Evolutionary conservation across 2,113 vertebrate species (phyloP).

Genomic region (Rattus rattus): DNA sequence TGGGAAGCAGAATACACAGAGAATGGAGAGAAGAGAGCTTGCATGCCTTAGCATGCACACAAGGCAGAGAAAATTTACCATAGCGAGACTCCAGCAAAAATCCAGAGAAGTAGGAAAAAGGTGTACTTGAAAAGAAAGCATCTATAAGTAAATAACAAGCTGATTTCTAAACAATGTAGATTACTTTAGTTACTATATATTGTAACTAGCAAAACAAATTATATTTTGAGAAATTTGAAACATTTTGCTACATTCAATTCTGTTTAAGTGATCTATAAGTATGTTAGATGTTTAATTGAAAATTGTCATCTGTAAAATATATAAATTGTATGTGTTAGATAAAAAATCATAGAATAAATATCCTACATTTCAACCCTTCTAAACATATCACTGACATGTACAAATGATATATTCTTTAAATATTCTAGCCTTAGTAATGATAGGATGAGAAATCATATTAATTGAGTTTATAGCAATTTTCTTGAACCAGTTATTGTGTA

Average conservation of each 20-base stretch:
- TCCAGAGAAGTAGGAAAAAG: neutral
- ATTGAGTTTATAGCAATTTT: neutral
- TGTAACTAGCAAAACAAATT: neutral
- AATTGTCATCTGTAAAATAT: neutral
- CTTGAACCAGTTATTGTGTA: neutral
- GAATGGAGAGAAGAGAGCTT: neutral
- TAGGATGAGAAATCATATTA: neutral
- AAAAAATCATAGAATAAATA: neutral
- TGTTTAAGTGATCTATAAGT: neutral
- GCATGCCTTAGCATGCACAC: slow-evolving; percentile 16
- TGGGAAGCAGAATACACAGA: neutral
- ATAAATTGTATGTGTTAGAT: neutral
- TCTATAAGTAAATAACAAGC: neutral
- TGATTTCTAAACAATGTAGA: neutral
- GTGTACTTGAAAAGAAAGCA: neutral
- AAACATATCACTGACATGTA: neutral
- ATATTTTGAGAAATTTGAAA: neutral
- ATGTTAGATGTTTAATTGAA: neutral
- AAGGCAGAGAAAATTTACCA: neutral
- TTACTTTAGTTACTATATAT: neutral
- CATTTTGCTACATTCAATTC: neutral
- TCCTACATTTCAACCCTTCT: neutral
- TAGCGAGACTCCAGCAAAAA: neutral
- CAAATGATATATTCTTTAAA: slow-evolving; percentile 8
- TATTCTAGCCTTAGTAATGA: neutral